A percentile compares a stretch with the other conserved stretches of the same genome.
Evolutionary conservation across 92 coral and sea anemone species (phyloP).

Genomic region (Umimayanthus kanabou): DNA sequence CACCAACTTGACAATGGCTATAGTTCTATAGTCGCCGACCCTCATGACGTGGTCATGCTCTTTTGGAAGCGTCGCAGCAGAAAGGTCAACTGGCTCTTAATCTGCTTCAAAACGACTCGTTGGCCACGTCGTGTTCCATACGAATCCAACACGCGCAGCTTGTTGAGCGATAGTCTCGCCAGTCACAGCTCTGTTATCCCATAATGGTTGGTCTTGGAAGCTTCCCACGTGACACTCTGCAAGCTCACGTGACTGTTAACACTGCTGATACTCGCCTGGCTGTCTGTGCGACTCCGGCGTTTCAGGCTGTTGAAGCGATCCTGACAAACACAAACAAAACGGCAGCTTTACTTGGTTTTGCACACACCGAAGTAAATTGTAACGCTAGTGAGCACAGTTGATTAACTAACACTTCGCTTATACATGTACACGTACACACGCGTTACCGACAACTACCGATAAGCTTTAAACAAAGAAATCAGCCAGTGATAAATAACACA

Average conservation of each 20-base stretch:
- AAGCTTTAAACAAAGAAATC: no score
- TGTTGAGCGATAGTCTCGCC: background rate
- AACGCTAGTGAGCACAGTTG: background rate
- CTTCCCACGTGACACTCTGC: slow-evolving; percentile 41
- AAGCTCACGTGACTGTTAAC: slow-evolving; percentile 37
- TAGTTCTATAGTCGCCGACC: background rate
- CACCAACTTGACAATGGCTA: background rate
- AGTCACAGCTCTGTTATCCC: slow-evolving; percentile 35
- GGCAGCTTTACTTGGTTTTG: background rate
- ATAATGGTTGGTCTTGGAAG: slow-evolving; percentile 41
- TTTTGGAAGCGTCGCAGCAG: background rate
- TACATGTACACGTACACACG: no score
- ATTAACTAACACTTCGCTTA: background rate
- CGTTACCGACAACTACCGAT: background rate
- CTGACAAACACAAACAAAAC: background rate
- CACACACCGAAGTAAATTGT: background rate
- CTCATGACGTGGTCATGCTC: background rate
- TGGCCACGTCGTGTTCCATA: no score
- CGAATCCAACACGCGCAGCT: no score
- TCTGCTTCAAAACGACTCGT: background rate
- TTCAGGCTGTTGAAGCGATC: slow-evolving; percentile 27
- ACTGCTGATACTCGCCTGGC: slow-evolving; percentile 29
- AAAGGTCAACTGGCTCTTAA: no score
- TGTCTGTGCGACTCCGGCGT: slow-evolving; percentile 23
- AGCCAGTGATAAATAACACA: background rate